phyloP scores from a whole-genome alignment of 2,888 invertebrate species.

The Athalia rosae region DNA sequence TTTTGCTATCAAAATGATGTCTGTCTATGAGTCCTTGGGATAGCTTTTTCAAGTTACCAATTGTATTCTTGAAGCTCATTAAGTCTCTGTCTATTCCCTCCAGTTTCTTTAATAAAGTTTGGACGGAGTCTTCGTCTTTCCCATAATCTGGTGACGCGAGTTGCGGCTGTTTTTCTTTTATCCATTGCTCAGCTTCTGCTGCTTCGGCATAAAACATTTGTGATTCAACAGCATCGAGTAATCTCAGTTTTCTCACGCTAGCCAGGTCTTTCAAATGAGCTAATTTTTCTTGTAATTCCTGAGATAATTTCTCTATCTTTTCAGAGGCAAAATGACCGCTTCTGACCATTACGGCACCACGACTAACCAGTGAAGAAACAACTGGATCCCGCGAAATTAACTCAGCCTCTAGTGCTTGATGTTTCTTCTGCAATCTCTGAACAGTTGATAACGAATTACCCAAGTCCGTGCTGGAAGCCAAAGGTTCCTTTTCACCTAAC shows the following conservation, averaged over 20 bases:
- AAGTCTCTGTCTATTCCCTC: constrained; percentile 90
- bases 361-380: constrained; percentile 82
- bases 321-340: constrained; percentile 90
- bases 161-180: constrained; percentile 87
- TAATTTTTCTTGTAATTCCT: constrained; percentile 82
- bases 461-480: constrained; percentile 83
- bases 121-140: constrained; percentile 94
- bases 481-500: constrained; percentile 86
- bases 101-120: constrained; percentile 87
- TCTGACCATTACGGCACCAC: constrained; percentile 87
- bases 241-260: constrained; percentile 81
- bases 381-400: constrained; percentile 90
- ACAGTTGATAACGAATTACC: constrained; percentile 83
- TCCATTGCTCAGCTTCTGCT: constrained; percentile 94
- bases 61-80: constrained; percentile 83
- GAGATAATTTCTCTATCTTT: constrained; percentile 82
- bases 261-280: constrained; percentile 84
- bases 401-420: constrained; percentile 93
- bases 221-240: constrained; percentile 88
- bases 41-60: constrained; percentile 82
- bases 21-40: constrained; percentile 82
- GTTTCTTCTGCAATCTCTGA: constrained; percentile 94
- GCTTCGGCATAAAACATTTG: constrained; percentile 94
- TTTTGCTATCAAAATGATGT: constrained; percentile 87
- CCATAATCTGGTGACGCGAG: constrained; percentile 88